Conservation (phyloP, 2,888 invertebrate genomes). For the Stratiomys singularior region DNA sequence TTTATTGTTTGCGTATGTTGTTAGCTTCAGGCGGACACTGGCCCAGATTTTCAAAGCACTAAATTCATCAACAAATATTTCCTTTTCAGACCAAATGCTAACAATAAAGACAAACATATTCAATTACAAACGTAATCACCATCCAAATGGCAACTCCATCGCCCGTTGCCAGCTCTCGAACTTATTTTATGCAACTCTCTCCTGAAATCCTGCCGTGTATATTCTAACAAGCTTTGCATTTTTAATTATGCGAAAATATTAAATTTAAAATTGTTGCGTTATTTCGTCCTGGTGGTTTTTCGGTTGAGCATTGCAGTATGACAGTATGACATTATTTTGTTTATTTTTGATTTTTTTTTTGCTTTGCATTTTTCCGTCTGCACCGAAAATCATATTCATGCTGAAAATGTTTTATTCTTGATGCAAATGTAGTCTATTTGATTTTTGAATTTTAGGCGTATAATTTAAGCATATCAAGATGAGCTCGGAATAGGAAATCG, state of each 20-base stretch:
- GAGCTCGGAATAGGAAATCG: too few relatives aligned
- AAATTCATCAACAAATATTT: too few relatives aligned
- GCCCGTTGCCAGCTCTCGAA: not conserved
- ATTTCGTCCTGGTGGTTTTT: not conserved
- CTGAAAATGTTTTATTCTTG: not conserved
- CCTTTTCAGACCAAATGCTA: too few relatives aligned
- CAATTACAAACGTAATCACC: not conserved
- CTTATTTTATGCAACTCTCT: not conserved
- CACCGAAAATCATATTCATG: not conserved
- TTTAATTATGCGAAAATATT: slow-evolving; percentile 32
- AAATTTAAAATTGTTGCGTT: slow-evolving; percentile 13
- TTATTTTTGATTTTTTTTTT: too few relatives aligned
- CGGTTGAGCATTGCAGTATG: not conserved
- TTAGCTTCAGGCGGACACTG: too few relatives aligned
- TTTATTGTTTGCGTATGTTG: too few relatives aligned
- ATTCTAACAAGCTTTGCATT: slow-evolving; percentile 32
- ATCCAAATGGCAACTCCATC: not conserved
- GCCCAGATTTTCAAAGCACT: too few relatives aligned
- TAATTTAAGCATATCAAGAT: too few relatives aligned
- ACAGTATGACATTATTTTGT: too few relatives aligned
- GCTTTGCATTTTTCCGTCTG: too few relatives aligned
- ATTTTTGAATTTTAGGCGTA: too few relatives aligned
- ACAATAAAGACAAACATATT: too few relatives aligned
- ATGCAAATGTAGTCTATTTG: not conserved
- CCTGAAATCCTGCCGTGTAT: slow-evolving; percentile 20